Evolutionary conservation across 2,888 invertebrate species (phyloP).

Genomic region (Oligia fasciuncula): DNA sequence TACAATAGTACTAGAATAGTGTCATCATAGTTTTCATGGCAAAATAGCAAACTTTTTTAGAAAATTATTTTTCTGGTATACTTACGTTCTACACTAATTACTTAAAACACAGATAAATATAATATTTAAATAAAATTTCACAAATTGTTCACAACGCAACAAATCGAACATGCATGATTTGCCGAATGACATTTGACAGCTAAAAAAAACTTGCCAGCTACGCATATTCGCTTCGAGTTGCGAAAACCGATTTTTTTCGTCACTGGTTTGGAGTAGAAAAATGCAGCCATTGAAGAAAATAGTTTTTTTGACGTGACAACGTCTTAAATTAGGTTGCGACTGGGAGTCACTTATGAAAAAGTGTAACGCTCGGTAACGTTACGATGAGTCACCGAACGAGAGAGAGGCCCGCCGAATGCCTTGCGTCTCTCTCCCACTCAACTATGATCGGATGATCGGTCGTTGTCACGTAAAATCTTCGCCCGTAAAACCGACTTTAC

Average conservation of each 20-base stretch:
- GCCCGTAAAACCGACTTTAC: too few species aligned
- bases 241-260: slow-evolving; percentile 54
- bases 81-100: slow-evolving; percentile 66
- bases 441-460: too few species aligned
- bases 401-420: too few species aligned
- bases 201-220: slow-evolving; percentile 60
- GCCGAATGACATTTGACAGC: slow-evolving; percentile 76
- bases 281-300: neutral
- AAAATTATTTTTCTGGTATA: slow-evolving; percentile 40
- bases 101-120: slow-evolving; percentile 61
- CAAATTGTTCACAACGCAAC: slow-evolving; percentile 69
- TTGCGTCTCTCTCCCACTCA: too few species aligned
- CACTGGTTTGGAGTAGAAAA: neutral
- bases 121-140: slow-evolving; percentile 65
- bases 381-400: too few species aligned
- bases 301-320: too few species aligned
- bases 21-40: slow-evolving; percentile 12
- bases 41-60: neutral
- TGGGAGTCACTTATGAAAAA: too few species aligned
- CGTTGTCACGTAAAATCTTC: too few species aligned
- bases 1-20: slow-evolving; percentile 43
- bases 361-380: too few species aligned
- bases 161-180: slow-evolving; percentile 80
- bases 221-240: slow-evolving; percentile 33
- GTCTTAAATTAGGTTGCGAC: too few species aligned